Evolutionary conservation across 2,113 vertebrate species (phyloP).

Genomic region (Callithrix jacchus): DNA sequence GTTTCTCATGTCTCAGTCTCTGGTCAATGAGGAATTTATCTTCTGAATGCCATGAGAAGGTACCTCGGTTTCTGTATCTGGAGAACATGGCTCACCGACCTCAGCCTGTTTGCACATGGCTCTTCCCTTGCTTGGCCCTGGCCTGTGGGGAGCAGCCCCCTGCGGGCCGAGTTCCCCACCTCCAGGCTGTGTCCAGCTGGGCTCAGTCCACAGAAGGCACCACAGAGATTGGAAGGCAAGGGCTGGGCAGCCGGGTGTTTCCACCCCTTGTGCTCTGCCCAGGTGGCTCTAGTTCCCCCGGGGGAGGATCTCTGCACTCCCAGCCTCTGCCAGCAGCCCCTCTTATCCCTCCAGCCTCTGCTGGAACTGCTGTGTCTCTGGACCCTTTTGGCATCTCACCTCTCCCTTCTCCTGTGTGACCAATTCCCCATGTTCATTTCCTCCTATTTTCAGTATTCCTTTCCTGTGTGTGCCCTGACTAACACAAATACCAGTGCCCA

Average conservation of each 20-base stretch:
- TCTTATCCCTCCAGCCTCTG: background rate
- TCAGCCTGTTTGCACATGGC: background rate
- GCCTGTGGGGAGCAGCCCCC: fast-evolving
- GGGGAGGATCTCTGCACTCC: background rate
- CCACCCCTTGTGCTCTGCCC: background rate
- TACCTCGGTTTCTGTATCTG: too few species aligned
- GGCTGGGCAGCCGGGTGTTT: background rate
- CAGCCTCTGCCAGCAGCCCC: background rate
- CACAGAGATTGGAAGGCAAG: background rate
- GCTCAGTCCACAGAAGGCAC: background rate
- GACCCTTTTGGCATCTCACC: background rate
- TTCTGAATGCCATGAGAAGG: background rate
- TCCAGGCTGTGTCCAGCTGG: background rate
- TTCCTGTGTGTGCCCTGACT: background rate
- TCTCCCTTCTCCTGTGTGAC: background rate
- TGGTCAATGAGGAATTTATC: background rate
- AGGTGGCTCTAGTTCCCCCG: background rate
- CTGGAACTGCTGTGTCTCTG: background rate
- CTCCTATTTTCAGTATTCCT: background rate
- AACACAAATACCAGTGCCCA: background rate
- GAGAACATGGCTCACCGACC: background rate
- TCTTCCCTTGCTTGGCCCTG: too few species aligned
- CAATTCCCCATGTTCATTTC: background rate
- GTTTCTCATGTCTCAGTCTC: background rate
- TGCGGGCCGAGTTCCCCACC: background rate